phyloP scores from a whole-genome alignment of 2,113 vertebrate species.

The Chlamydotis undulata region DNA sequence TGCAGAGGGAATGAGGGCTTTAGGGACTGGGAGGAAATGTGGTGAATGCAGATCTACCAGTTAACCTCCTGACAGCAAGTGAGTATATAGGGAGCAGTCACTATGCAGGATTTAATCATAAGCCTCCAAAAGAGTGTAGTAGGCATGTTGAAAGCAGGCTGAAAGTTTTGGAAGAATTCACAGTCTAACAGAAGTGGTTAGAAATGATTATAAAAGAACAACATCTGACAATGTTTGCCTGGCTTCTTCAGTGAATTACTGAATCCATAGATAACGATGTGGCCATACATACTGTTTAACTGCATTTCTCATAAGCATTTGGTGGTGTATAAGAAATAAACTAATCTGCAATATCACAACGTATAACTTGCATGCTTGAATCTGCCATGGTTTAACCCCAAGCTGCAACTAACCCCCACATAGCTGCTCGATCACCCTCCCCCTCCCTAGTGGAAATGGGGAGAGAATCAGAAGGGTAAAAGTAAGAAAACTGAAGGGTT shows the following conservation, averaged over 20 bases:
- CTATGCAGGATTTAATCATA: not conserved
- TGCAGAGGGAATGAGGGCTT: not conserved
- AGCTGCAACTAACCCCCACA: too few relatives aligned
- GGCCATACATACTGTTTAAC: not conserved
- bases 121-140: not conserved
- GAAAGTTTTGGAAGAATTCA: not conserved
- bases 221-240: not conserved
- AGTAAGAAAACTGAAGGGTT: too few relatives aligned
- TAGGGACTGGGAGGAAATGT: not conserved
- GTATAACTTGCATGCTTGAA: not conserved
- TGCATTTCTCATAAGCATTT: not conserved
- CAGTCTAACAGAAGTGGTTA: not conserved
- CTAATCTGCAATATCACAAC: not conserved
- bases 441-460: too few relatives aligned
- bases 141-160: not conserved
- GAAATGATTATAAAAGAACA: not conserved
- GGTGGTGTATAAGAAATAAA: fast-evolving
- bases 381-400: too few relatives aligned
- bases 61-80: not conserved
- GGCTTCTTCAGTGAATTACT: not conserved
- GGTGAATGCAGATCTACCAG: not conserved
- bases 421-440: too few relatives aligned
- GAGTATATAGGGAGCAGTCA: not conserved
- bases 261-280: not conserved
- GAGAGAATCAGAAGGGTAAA: too few relatives aligned